Conservation (phyloP, 2,888 invertebrate genomes). For the Cephus sareptanus region DNA sequence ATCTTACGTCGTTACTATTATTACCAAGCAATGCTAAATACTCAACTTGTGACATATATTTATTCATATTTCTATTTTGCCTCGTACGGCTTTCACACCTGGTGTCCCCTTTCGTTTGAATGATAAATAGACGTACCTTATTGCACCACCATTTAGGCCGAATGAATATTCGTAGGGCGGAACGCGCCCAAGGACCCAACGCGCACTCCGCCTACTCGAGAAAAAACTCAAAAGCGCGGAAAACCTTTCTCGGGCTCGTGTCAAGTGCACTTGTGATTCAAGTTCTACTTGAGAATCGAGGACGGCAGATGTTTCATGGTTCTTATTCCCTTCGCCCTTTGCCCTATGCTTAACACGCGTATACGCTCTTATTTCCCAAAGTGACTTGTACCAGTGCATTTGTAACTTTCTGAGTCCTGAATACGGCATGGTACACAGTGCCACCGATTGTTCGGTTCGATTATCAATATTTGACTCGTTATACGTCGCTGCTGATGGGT, state of each 20-base stretch:
- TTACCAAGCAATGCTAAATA: not conserved
- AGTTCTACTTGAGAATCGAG: constrained; percentile 36
- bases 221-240: constrained; percentile 8
- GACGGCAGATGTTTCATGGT: constrained; percentile 33
- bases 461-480: not conserved
- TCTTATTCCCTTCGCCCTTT: not conserved
- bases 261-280: constrained; percentile 8
- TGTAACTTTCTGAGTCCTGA: not conserved
- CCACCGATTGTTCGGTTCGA: not conserved
- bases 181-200: not conserved
- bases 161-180: constrained; percentile 1
- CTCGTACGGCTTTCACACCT: not conserved
- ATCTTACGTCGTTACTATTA: not conserved
- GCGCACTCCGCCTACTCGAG: not conserved
- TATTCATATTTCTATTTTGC: not conserved
- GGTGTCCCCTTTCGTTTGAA: not conserved
- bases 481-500: not conserved
- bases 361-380: not conserved
- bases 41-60: no score
- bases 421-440: not conserved
- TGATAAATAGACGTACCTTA: not conserved
- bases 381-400: not conserved
- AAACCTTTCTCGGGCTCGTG: not conserved
- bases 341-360: not conserved
- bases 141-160: not conserved